Evolutionary conservation across 2,888 invertebrate genomes (phyloP).

Genomic region (Macaria liturata): DNA sequence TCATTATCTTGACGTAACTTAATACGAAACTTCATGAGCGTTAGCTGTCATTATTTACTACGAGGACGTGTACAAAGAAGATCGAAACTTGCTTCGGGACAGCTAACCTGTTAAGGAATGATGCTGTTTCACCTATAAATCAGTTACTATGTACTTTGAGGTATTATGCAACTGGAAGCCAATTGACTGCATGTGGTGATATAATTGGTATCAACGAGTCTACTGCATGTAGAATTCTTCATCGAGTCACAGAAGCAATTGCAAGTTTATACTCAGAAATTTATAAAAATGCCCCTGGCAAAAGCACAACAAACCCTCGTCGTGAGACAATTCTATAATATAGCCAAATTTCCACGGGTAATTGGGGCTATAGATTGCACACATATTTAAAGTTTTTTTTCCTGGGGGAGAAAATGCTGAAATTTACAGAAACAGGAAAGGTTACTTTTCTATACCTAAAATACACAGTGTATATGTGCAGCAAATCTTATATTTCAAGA

Average conservation of each 20-base stretch:
- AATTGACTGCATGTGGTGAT: constrained; percentile 13
- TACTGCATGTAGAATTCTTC: constrained; percentile 10
- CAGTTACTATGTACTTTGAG: constrained; percentile 1
- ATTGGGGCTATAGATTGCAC: too few relatives aligned
- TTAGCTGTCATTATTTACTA: too few relatives aligned
- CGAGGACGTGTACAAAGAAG: too few relatives aligned
- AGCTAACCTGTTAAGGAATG: too few relatives aligned
- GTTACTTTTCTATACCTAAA: constrained; percentile 5
- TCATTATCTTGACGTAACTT: too few relatives aligned
- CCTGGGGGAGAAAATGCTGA: background rate
- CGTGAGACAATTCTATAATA: too few relatives aligned
- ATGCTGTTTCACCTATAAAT: constrained; percentile 2
- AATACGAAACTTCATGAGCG: too few relatives aligned
- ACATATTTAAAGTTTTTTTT: too few relatives aligned
- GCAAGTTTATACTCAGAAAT: constrained; percentile 1
- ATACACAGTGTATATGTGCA: constrained; percentile 4
- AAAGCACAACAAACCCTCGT: too few relatives aligned
- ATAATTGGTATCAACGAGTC: constrained; percentile 8
- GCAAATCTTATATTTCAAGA: constrained; percentile 4
- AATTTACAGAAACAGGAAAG: constrained; percentile 2
- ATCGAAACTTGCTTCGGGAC: too few relatives aligned
- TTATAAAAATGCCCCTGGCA: too few relatives aligned
- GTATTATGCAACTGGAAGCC: constrained; percentile 11
- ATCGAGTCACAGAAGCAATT: constrained; percentile 2
- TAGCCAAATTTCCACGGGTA: too few relatives aligned